phyloP scores from a whole-genome alignment of 2,797 vertebrate genomes.

The Melanotaenia nigrans region DNA sequence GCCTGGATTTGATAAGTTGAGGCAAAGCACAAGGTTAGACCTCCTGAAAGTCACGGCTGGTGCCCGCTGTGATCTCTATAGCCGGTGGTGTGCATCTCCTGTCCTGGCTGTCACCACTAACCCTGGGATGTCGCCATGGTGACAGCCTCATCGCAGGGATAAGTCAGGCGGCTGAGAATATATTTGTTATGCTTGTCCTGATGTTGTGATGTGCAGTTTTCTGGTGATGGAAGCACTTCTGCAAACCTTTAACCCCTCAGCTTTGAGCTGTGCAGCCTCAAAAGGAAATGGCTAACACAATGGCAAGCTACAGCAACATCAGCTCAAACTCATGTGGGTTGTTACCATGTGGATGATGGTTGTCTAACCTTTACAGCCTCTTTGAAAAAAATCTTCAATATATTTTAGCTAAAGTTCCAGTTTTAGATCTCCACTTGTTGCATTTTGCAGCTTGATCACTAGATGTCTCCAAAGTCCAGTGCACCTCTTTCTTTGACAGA shows the following conservation, averaged over 20 bases:
- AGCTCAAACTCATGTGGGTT: slow-evolving; percentile 45
- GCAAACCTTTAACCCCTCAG: slow-evolving; percentile 45
- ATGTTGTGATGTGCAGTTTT: slow-evolving; percentile 44
- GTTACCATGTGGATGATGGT: slow-evolving; percentile 35
- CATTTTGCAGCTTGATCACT: neutral
- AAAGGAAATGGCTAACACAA: slow-evolving; percentile 42
- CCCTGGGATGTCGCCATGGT: slow-evolving; percentile 61
- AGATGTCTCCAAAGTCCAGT: neutral
- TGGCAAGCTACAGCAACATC: slow-evolving; percentile 34
- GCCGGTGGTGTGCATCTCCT: slow-evolving; percentile 66
- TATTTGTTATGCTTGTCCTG: slow-evolving; percentile 55
- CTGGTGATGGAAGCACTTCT: slow-evolving; percentile 13
- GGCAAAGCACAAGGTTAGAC: slow-evolving; percentile 62
- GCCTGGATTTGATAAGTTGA: slow-evolving; percentile 36
- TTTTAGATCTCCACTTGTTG: neutral
- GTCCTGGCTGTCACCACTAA: slow-evolving; percentile 69
- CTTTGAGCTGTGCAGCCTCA: slow-evolving; percentile 18
- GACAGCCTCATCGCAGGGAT: slow-evolving; percentile 77
- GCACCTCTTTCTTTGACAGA: neutral
- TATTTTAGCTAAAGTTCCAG: neutral
- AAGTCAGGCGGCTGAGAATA: slow-evolving; percentile 62
- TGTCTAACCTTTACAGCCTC: slow-evolving; percentile 35
- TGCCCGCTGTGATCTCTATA: slow-evolving; percentile 55
- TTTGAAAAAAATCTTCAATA: neutral
- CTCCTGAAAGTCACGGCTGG: slow-evolving; percentile 61